A percentile compares a stretch with the other conserved stretches of the same genome.
Evolutionary conservation across 2,797 vertebrate species (phyloP).

Genomic region (Alca torda): DNA sequence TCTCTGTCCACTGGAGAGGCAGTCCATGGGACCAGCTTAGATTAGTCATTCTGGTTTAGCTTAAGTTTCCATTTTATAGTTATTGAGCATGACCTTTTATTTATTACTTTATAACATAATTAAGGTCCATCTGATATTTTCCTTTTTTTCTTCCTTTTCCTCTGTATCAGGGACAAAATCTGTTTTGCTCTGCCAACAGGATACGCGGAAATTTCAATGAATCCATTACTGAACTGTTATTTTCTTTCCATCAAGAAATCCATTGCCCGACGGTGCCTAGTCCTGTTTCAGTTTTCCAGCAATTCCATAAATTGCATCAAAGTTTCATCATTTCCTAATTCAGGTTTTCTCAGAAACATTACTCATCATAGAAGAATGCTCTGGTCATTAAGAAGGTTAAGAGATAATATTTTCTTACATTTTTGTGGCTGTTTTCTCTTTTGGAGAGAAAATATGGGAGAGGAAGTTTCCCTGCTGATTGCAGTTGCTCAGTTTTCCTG

Average conservation of each 20-base stretch:
- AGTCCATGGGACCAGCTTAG: background rate
- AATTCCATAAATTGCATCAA: conserved; percentile 50
- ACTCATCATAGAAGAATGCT: conserved; percentile 32
- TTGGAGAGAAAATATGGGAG: conserved; percentile 17
- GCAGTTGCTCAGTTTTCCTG: background rate
- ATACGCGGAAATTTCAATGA: background rate
- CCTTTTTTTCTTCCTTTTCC: background rate
- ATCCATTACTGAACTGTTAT: background rate
- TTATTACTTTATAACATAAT: background rate
- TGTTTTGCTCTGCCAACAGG: background rate
- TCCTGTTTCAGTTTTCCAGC: background rate
- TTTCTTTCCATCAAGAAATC: background rate
- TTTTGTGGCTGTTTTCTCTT: conserved; percentile 50
- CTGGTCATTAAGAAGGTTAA: conserved; percentile 33
- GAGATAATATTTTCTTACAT: conserved; percentile 54
- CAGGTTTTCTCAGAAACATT: conserved; percentile 52
- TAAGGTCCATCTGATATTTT: background rate
- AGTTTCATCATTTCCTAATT: conserved; percentile 42
- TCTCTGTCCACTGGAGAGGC: background rate
- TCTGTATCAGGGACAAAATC: background rate
- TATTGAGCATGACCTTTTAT: background rate
- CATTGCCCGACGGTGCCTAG: background rate
- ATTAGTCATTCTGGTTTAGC: background rate
- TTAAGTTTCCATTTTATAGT: background rate
- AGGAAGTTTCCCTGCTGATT: conserved; percentile 16